Percentiles rank a stretch among this genome's conserved stretches.
phyloP scores from a whole-genome alignment of 2,888 invertebrate genomes.

The Elysia crispata region DNA sequence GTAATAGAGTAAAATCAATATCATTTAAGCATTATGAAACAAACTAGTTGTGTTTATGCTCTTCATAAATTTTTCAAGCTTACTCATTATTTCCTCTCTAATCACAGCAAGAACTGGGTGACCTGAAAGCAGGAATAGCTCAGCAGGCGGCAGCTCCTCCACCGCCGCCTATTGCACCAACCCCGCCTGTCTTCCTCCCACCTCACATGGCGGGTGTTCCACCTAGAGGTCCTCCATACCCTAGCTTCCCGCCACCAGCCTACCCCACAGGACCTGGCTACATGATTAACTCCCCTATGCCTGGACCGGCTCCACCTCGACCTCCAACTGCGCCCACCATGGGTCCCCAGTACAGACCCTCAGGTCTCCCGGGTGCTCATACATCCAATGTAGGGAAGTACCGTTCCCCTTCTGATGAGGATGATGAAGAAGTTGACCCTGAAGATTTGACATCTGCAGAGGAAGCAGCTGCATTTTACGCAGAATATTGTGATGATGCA shows the following conservation, averaged over 20 bases:
- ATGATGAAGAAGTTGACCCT: constrained; percentile 71
- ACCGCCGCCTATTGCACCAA: constrained; percentile 73
- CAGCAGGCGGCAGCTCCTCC: constrained; percentile 75
- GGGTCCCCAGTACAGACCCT: constrained; percentile 38
- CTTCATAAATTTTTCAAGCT: too few species aligned
- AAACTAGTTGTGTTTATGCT: too few species aligned
- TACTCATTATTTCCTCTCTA: not conserved
- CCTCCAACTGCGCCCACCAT: constrained; percentile 2
- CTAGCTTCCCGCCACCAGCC: constrained; percentile 20
- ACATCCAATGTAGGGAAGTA: constrained; percentile 48
- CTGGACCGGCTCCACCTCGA: constrained; percentile 39
- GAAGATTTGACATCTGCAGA: constrained; percentile 54
- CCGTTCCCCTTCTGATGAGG: constrained; percentile 34
- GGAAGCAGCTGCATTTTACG: constrained; percentile 60
- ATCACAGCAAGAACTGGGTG: constrained; percentile 54
- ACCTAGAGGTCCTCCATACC: constrained; percentile 43
- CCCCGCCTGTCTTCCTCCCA: constrained; percentile 47
- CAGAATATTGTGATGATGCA: constrained; percentile 64
- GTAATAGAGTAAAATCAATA: too few species aligned
- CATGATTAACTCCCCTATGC: constrained; percentile 30
- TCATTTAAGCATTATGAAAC: too few species aligned
- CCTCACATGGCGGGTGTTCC: constrained; percentile 38
- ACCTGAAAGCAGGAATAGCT: constrained; percentile 60
- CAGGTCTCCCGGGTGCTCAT: constrained; percentile 52
- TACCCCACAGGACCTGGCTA: constrained; percentile 42